Percentiles rank a stretch among this genome's conserved stretches.
These are phyloP conservation scores for Cydia fagiglandana DNA, from an alignment of 1,140 invertebrate species.

Conservation along the genomic window DNA sequence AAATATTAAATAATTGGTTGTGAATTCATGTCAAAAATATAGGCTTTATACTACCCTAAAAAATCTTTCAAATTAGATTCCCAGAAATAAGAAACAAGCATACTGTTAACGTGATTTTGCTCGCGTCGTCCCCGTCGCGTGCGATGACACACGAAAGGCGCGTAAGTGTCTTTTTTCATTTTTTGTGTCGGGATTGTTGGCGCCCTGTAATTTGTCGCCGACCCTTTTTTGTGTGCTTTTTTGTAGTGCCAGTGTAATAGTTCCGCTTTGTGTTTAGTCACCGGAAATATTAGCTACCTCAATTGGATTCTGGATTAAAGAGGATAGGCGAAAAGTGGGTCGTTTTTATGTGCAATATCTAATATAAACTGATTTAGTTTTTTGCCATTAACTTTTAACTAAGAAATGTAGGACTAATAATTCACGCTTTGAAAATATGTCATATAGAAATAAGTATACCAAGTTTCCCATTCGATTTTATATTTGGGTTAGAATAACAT, in stretches of 20 bases:
- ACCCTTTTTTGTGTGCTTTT: conserved; percentile 19
- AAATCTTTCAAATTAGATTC: conserved; percentile 36
- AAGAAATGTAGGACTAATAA: too few species aligned
- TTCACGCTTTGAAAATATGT: too few species aligned
- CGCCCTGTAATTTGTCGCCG: conserved; percentile 39
- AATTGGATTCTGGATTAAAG: conserved; percentile 17
- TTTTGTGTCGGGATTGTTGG: conserved; percentile 48
- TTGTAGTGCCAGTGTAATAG: conserved; percentile 19
- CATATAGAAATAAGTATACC: too few species aligned
- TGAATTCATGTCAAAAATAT: too few species aligned
- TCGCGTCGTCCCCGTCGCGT: conserved; percentile 45
- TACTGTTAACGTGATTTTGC: conserved; percentile 41
- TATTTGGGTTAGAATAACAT: too few species aligned
- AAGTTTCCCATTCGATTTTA: too few species aligned
- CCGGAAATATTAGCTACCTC: conserved; percentile 24
- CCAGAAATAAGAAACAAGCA: conserved; percentile 39
- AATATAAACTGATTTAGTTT: neutral
- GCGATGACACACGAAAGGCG: conserved; percentile 54
- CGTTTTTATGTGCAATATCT: neutral
- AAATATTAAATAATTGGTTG: too few species aligned
- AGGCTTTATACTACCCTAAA: too few species aligned
- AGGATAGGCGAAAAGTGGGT: conserved; percentile 9
- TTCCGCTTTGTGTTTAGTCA: conserved; percentile 21
- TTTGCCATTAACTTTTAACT: neutral
- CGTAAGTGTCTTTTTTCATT: conserved; percentile 43